Evolutionary conservation across 1,140 invertebrate species (phyloP).

Genomic region (Lineus longissimus): DNA sequence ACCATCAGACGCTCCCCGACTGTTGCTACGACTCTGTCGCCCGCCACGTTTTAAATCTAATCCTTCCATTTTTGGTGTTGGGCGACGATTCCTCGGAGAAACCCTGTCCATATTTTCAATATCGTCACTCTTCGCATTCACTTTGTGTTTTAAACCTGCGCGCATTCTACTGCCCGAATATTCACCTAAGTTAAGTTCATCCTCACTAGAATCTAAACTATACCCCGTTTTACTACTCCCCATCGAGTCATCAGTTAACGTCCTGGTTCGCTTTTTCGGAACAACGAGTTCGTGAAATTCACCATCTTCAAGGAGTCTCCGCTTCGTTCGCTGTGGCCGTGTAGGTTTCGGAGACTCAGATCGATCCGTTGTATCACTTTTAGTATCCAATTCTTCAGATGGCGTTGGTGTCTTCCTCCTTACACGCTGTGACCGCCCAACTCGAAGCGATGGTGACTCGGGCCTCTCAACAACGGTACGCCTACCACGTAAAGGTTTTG

Average conservation of each 20-base stretch:
- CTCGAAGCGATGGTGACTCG: background rate
- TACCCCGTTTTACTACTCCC: background rate
- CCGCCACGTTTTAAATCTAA: background rate
- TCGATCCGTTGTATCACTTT: background rate
- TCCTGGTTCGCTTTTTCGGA: background rate
- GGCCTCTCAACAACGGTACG: background rate
- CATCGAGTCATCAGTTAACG: background rate
- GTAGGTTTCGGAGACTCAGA: background rate
- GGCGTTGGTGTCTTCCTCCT: background rate
- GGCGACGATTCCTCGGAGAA: background rate
- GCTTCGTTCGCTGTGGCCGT: background rate
- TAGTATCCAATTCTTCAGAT: background rate
- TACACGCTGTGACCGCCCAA: background rate
- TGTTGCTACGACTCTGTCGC: conserved; percentile 4
- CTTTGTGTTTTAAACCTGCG: background rate
- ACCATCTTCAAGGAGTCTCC: background rate
- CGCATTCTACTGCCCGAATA: background rate
- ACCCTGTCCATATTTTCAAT: background rate
- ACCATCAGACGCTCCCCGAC: background rate
- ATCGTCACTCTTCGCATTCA: background rate
- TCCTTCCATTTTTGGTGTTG: background rate
- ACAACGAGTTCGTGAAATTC: background rate
- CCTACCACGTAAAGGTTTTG: background rate
- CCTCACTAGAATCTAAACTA: background rate
- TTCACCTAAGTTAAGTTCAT: background rate